These are phyloP conservation scores for Cavia aperea DNA, from an alignment of 2,113 vertebrate species.

Conservation along the genomic window DNA sequence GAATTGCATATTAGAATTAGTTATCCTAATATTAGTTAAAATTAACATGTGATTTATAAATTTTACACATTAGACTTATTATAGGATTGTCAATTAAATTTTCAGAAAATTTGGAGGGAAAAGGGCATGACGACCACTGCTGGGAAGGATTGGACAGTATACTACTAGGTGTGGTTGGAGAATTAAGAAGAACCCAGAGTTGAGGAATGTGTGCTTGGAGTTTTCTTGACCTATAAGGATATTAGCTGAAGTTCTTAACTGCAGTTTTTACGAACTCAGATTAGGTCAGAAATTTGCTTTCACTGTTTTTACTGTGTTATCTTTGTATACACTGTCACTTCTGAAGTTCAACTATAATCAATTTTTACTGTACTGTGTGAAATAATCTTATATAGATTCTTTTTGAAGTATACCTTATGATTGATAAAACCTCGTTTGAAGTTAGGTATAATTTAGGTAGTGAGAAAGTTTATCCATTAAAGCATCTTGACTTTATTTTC, in stretches of 20 bases:
- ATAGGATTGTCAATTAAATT: background rate
- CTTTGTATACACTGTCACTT: background rate
- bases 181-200: background rate
- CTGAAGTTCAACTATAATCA: background rate
- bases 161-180: constrained; percentile 1
- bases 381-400: background rate
- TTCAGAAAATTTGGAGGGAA: background rate
- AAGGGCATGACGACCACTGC: background rate
- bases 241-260: background rate
- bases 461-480: background rate
- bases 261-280: background rate
- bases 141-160: background rate
- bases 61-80: background rate
- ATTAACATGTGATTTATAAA: background rate
- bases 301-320: background rate
- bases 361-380: background rate
- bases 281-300: background rate
- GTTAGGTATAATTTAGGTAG: background rate
- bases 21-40: background rate
- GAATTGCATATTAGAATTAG: background rate
- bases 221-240: background rate
- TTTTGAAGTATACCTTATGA: background rate
- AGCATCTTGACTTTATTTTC: background rate
- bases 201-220: background rate
- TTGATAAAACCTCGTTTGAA: background rate